A percentile compares a stretch with the other conserved stretches of the same genome.
These are phyloP conservation scores for Drosophila austrosaltans DNA, from an alignment of 2,888 invertebrate genomes.

Conservation along the genomic window DNA sequence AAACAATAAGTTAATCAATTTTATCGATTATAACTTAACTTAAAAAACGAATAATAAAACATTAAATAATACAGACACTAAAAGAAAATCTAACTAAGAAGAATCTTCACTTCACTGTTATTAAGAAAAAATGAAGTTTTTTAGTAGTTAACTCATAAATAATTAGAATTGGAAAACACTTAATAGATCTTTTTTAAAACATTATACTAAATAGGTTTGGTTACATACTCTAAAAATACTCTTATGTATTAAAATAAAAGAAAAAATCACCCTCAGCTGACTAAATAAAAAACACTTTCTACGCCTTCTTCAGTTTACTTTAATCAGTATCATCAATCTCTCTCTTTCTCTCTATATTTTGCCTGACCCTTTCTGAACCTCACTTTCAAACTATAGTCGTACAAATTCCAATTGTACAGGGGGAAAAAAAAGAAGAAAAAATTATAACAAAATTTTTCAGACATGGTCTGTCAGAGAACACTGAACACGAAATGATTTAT, in stretches of 20 bases:
- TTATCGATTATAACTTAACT: background rate
- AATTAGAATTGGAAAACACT: too few relatives aligned
- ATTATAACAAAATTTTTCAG: conserved; percentile 44
- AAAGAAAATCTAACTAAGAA: background rate
- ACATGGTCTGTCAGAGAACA: conserved; percentile 18
- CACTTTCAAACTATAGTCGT: conserved; percentile 58
- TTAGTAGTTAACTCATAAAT: too few relatives aligned
- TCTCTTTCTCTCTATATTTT: conserved; percentile 50
- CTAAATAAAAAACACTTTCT: conserved; percentile 39
- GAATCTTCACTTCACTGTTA: background rate
- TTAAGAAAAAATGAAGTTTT: background rate
- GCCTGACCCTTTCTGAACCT: conserved; percentile 52
- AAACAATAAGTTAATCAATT: background rate
- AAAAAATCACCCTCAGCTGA: background rate
- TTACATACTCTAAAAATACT: too few relatives aligned
- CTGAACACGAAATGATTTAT: conserved; percentile 63
- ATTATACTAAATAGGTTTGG: too few relatives aligned
- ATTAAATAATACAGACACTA: background rate
- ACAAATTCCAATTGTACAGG: conserved; percentile 76
- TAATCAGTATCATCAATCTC: conserved; percentile 48
- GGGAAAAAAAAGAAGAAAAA: conserved; percentile 20
- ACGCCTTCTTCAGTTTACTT: conserved; percentile 39
- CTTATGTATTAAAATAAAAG: background rate
- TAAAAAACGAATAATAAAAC: too few relatives aligned
- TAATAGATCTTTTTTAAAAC: too few relatives aligned